These are phyloP conservation scores for Delichon dasypus DNA, from an alignment of 2,797 vertebrate genomes.

Conservation along the genomic window DNA sequence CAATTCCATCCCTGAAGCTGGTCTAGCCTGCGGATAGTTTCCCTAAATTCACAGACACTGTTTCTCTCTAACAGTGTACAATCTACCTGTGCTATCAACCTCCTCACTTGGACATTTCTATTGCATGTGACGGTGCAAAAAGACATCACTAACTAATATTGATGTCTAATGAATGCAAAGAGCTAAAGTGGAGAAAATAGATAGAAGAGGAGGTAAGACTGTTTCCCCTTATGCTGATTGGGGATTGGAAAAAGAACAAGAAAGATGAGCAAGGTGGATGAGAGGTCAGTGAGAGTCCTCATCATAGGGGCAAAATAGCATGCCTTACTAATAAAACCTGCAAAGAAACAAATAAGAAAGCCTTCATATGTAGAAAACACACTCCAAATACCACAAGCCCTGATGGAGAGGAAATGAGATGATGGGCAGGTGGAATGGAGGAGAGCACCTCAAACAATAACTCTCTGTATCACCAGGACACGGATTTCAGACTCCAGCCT, in stretches of 20 bases:
- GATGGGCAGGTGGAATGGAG: neutral
- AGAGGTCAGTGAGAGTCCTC: neutral
- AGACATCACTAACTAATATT: neutral
- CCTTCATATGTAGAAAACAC: neutral
- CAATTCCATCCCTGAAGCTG: neutral
- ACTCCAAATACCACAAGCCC: neutral
- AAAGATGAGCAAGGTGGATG: neutral
- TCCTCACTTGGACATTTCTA: neutral
- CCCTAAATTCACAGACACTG: neutral
- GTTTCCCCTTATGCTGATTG: neutral
- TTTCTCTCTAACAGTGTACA: neutral
- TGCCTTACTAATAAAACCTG: neutral
- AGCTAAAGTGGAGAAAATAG: neutral
- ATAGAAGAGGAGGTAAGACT: neutral
- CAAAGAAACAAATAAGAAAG: neutral
- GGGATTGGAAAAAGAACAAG: neutral
- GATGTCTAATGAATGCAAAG: neutral
- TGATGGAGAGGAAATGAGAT: conserved; percentile 27
- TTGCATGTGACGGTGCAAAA: neutral
- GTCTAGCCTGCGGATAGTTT: neutral
- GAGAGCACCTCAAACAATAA: conserved; percentile 13
- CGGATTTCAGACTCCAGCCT: neutral
- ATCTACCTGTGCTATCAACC: neutral
- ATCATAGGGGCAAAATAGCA: neutral
- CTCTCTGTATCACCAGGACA: neutral